Conservation (phyloP, 2,113 vertebrate species). For the Nothobranchius kuhntae region DNA sequence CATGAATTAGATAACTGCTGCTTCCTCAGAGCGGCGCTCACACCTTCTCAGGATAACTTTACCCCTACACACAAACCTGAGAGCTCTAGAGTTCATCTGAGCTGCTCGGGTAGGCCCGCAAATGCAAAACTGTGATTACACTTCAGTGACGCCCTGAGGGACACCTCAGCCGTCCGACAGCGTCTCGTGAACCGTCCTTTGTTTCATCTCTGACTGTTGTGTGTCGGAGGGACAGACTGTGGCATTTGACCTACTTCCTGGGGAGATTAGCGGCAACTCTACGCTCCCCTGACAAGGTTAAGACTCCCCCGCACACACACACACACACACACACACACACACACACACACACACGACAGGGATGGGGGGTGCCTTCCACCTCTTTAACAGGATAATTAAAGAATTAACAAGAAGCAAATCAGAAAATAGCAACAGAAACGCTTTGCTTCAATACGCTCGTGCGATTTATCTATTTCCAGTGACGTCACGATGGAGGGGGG, state of each 20-base stretch:
- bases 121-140: constrained; percentile 24
- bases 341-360: neutral
- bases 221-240: constrained; percentile 52
- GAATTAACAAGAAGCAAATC: neutral
- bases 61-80: neutral
- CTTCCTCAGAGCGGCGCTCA: neutral
- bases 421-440: constrained; percentile 9
- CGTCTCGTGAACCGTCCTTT: constrained; percentile 38
- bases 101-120: constrained; percentile 20
- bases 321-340: constrained; percentile 17
- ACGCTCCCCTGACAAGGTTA: constrained; percentile 49
- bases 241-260: constrained; percentile 75
- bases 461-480: constrained; percentile 40
- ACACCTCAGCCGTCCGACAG: constrained; percentile 15
- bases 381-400: neutral
- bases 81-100: constrained; percentile 16
- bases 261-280: constrained; percentile 68
- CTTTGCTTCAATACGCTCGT: constrained; percentile 14
- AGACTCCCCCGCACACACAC: constrained; percentile 39
- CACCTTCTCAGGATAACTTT: constrained; percentile 4
- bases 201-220: constrained; percentile 22
- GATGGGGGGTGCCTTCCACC: constrained; percentile 15
- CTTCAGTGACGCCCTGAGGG: neutral
- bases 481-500: constrained; percentile 58
- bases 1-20: no score